These are phyloP conservation scores for Echiichthys vipera DNA, from an alignment of 2,797 vertebrate species.

Conservation along the genomic window DNA sequence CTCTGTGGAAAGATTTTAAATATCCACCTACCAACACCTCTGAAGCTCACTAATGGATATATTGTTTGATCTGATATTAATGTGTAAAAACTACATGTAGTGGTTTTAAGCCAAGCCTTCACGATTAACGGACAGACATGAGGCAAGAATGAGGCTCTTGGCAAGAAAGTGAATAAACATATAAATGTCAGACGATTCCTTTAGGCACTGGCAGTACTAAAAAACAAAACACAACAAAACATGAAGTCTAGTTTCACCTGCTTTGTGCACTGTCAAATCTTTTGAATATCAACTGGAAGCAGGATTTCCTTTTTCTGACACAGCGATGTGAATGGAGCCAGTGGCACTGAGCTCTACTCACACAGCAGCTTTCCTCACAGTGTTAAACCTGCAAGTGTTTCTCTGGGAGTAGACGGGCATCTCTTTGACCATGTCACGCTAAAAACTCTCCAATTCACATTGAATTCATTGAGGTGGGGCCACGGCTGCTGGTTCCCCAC, in stretches of 20 bases:
- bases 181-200: background rate
- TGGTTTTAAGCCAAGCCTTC: background rate
- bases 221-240: constrained; percentile 13
- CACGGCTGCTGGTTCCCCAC: constrained; percentile 39
- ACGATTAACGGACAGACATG: background rate
- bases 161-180: background rate
- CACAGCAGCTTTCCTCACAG: constrained; percentile 33
- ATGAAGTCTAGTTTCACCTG: constrained; percentile 14
- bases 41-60: background rate
- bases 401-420: constrained; percentile 54
- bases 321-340: constrained; percentile 23
- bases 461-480: constrained; percentile 45
- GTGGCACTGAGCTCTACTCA: constrained; percentile 11
- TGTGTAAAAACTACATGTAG: background rate
- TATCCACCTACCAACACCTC: background rate
- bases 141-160: no score
- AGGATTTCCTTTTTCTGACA: constrained; percentile 49
- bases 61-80: background rate
- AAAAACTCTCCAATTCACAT: constrained; percentile 35
- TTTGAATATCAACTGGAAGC: constrained; percentile 32
- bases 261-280: constrained; percentile 35
- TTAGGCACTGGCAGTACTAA: background rate
- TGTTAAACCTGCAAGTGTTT: constrained; percentile 67
- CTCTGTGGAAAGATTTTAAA: background rate
- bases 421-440: constrained; percentile 38